Conservation (phyloP, 1,140 invertebrate genomes). For the Panulirus ornatus region DNA sequence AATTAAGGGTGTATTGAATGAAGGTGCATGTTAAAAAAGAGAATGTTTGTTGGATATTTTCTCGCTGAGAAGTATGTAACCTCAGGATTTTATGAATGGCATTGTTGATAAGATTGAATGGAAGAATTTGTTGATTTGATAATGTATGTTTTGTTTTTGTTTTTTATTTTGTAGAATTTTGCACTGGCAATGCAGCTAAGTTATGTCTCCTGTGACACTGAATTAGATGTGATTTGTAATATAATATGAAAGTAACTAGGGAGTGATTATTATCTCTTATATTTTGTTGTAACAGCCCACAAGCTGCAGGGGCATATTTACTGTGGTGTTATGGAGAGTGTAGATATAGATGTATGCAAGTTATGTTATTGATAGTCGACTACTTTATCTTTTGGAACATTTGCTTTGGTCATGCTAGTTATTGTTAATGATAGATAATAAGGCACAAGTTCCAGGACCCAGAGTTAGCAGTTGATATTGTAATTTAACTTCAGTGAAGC, state of each 20-base stretch:
- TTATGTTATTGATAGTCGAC: slow-evolving; percentile 27
- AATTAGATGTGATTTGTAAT: background rate
- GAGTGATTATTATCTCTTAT: background rate
- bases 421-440: slow-evolving; percentile 15
- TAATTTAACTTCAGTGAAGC: too few relatives aligned
- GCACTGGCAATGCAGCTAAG: background rate
- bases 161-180: background rate
- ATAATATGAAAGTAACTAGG: background rate
- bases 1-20: background rate
- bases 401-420: slow-evolving; percentile 28
- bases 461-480: background rate
- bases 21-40: background rate
- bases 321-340: slow-evolving; percentile 33
- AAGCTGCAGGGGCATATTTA: slow-evolving; percentile 46
- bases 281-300: slow-evolving; percentile 13
- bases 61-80: background rate
- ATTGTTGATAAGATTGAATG: background rate
- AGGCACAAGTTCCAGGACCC: slow-evolving; percentile 27
- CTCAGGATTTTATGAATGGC: background rate
- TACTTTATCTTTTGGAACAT: background rate
- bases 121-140: background rate
- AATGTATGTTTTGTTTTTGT: background rate
- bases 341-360: slow-evolving; percentile 51
- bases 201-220: background rate
- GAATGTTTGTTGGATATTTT: background rate